These are phyloP conservation scores for Aricia agestis DNA, from an alignment of 1,140 invertebrate genomes.

Conservation along the genomic window DNA sequence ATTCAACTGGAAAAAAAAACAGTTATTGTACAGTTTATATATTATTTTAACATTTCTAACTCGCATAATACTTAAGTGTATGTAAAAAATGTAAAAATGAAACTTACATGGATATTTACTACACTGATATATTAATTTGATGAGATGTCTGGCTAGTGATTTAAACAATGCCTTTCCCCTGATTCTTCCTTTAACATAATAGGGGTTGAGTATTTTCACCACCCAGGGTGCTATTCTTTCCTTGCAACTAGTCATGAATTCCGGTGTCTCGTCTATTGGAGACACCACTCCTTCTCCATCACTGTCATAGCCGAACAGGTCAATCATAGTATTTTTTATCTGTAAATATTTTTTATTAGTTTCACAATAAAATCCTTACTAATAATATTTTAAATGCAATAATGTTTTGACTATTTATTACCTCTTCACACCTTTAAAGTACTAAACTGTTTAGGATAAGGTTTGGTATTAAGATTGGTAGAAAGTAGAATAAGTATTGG, in stretches of 20 bases:
- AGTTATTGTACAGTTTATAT: neutral
- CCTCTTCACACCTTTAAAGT: no score
- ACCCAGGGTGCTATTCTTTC: constrained; percentile 69
- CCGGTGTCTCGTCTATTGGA: constrained; percentile 57
- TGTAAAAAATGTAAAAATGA: constrained; percentile 9
- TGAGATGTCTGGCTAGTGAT: constrained; percentile 60
- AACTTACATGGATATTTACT: constrained; percentile 68
- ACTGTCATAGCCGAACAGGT: constrained; percentile 67
- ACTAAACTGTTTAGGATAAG: no score
- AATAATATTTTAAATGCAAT: no score
- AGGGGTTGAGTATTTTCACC: constrained; percentile 58
- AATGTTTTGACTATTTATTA: no score
- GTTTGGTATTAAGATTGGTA: no score
- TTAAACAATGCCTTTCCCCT: constrained; percentile 59
- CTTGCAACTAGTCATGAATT: constrained; percentile 65
- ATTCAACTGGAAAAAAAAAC: constrained; percentile 62
- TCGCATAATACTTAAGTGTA: neutral
- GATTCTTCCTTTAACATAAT: constrained; percentile 60
- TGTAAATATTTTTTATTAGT: constrained; percentile 35
- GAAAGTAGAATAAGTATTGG: no score
- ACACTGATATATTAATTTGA: constrained; percentile 64
- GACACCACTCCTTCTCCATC: constrained; percentile 68
- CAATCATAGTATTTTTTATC: constrained; percentile 56
- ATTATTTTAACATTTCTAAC: constrained; percentile 15
- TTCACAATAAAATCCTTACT: no score